phyloP scores from a whole-genome alignment of 2,888 invertebrate genomes.

The Caenorhabditis sp. region DNA sequence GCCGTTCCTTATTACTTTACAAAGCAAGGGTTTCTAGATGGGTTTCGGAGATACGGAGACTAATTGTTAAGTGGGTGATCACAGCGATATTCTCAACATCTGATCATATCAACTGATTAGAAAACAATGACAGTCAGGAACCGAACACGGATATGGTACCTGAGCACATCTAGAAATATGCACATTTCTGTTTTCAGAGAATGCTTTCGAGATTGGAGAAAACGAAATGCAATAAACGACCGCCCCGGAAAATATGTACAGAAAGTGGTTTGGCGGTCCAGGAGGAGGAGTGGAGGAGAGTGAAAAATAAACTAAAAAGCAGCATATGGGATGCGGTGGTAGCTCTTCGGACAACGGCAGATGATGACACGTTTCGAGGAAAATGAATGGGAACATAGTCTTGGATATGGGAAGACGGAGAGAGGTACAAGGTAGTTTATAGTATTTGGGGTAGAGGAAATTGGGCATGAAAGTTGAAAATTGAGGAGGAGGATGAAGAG shows the following conservation, averaged over 20 bases:
- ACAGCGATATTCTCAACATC: no score
- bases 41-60: not conserved
- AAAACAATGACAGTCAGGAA: not conserved
- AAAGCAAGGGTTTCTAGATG: not conserved
- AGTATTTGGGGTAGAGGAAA: constrained; percentile 15
- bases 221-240: constrained; percentile 1
- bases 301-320: constrained; percentile 2
- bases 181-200: not conserved
- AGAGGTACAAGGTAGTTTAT: not conserved
- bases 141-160: not conserved
- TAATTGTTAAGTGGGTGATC: not conserved
- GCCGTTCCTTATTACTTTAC: not conserved
- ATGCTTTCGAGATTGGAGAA: not conserved
- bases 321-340: constrained; percentile 8
- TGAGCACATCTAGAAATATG: not conserved
- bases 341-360: constrained; percentile 2
- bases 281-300: not conserved
- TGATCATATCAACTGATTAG: no score
- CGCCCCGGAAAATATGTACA: not conserved
- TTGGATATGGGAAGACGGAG: not conserved
- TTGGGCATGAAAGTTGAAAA: constrained; percentile 45
- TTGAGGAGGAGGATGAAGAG: constrained; percentile 2
- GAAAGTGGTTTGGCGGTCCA: constrained; percentile 1
- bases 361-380: constrained; percentile 43
- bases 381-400: constrained; percentile 25